Percentiles rank a stretch among this genome's conserved stretches.
Conservation (phyloP, 2,888 invertebrate genomes). For the Trichogramma evanescens region DNA sequence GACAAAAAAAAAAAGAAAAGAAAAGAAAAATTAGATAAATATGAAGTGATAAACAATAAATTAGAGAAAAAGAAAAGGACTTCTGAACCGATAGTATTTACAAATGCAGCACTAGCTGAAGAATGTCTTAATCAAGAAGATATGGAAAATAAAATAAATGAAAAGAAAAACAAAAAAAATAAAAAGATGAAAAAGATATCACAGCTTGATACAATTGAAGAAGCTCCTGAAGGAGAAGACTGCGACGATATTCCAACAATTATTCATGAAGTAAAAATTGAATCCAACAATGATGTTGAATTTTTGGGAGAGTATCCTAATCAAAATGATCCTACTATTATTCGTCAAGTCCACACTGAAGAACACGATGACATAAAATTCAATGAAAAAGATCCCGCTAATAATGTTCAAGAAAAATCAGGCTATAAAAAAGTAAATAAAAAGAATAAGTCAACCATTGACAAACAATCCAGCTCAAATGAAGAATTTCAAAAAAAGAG, state of each 20-base stretch:
- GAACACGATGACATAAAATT: not conserved
- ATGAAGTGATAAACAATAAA: constrained; percentile 37
- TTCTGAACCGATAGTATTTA: constrained; percentile 22
- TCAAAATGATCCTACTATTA: not conserved
- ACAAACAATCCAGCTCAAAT: constrained; percentile 9
- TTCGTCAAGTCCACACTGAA: not conserved
- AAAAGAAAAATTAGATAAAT: constrained; percentile 36
- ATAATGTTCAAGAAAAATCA: constrained; percentile 8
- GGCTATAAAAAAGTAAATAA: constrained; percentile 21
- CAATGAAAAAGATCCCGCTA: constrained; percentile 12
- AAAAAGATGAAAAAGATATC: constrained; percentile 30
- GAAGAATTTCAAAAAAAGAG: constrained; percentile 6
- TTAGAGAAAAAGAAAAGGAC: constrained; percentile 25
- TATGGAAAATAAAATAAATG: constrained; percentile 37
- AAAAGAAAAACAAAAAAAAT: constrained; percentile 30
- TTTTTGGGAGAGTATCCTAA: not conserved
- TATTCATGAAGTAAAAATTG: not conserved
- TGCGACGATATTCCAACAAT: not conserved
- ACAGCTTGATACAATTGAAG: constrained; percentile 37
- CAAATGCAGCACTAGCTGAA: constrained; percentile 36
- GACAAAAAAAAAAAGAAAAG: constrained; percentile 30
- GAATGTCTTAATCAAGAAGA: constrained; percentile 29
- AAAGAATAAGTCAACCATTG: not conserved
- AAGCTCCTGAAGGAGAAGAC: constrained; percentile 31
- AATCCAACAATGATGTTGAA: not conserved